Base-by-base conservation (phyloP, 53 echinoderm and acorn worm genomes). In the Arbacia lixula region DNA sequence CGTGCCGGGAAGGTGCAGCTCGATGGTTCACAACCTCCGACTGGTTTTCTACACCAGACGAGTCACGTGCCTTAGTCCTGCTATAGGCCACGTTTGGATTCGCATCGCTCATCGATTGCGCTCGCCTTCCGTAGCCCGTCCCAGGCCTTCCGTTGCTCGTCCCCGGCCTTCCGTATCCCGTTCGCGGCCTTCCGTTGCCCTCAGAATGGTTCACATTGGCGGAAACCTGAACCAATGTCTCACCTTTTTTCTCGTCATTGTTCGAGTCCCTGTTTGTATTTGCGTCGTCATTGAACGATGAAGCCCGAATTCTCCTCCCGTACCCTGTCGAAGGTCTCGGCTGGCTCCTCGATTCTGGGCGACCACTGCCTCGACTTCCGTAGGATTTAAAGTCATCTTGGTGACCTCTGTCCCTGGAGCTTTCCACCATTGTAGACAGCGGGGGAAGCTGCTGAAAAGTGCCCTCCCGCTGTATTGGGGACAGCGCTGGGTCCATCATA, bases 391-490 rank as follows among this genome's bases (percentile, higher is more conserved):
- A n/a, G n/a, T n/a, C n/a, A n/a, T n/a, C n/a, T n/a, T n/a, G n/a
- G n/a, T n/a, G n/a, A n/a, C n/a, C n/a, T n/a, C n/a, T n/a, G n/a
- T n/a, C n/a, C n/a, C n/a, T n/a, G n/a, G n/a, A n/a, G n/a, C n/a
- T n/a, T n/a, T n/a, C n/a, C n/a, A n/a, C n/a, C n/a, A n/a, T n/a
- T n/a, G n/a, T 26, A 43, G 83, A 83, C 0, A 83, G 65, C 33
- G 83, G 83, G n/a, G 83, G 83, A 8, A 83, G 31, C 64, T 65
- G 64, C 40, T 65, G 49, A 14, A 49, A 46, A 16, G 83, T 83
- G 24, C 83, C 83, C 63, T 83, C 83, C 21, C 66, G 25, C 31
- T 65, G 83, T 64, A 83, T 57, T 11, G 49, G 31, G 29, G 43
- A 46, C 30, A 58, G 11, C 21, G 53, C 10, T 24, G 11, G 26